Evolutionary conservation across 1,140 invertebrate species (phyloP).

Genomic region (Drosophila ohnishii): DNA sequence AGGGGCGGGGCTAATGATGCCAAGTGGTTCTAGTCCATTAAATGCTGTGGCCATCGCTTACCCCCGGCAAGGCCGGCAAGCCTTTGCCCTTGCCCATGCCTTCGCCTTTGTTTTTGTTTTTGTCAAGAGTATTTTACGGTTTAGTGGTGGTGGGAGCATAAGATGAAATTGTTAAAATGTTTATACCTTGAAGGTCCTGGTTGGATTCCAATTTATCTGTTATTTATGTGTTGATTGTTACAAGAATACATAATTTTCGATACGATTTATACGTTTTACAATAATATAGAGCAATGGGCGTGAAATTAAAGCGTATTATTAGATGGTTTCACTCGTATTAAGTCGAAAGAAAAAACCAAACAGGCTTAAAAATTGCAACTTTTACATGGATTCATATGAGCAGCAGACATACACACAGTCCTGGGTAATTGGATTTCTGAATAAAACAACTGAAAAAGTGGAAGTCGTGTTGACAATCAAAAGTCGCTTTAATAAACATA

Average conservation of each 20-base stretch:
- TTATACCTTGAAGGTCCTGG: conserved; percentile 83
- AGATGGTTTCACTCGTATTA: conserved; percentile 56
- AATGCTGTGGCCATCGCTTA: conserved; percentile 62
- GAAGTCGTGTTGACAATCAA: conserved; percentile 70
- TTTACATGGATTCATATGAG: conserved; percentile 31
- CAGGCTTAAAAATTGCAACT: conserved; percentile 59
- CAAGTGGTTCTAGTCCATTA: conserved; percentile 77
- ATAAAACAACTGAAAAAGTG: conserved; percentile 50
- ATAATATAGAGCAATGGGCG: conserved; percentile 65
- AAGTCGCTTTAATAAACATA: conserved; percentile 75
- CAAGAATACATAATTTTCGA: conserved; percentile 65
- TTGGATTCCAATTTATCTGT: conserved; percentile 83
- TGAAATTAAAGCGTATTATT: conserved; percentile 75
- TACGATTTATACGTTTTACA: conserved; percentile 51
- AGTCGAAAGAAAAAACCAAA: conserved; percentile 1
- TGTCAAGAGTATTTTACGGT: conserved; percentile 29
- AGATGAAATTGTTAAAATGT: conserved; percentile 76
- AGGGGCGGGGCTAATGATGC: conserved; percentile 66
- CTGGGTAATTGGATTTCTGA: conserved; percentile 42
- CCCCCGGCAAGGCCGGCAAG: conserved; percentile 48
- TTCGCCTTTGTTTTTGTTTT: conserved; percentile 26
- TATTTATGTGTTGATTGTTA: conserved; percentile 78
- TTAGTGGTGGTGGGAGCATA: conserved; percentile 44
- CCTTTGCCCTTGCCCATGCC: conserved; percentile 7
- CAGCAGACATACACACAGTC: neutral